phyloP scores from a whole-genome alignment of 2,888 invertebrate species.

The Drosophila multiciliata region DNA sequence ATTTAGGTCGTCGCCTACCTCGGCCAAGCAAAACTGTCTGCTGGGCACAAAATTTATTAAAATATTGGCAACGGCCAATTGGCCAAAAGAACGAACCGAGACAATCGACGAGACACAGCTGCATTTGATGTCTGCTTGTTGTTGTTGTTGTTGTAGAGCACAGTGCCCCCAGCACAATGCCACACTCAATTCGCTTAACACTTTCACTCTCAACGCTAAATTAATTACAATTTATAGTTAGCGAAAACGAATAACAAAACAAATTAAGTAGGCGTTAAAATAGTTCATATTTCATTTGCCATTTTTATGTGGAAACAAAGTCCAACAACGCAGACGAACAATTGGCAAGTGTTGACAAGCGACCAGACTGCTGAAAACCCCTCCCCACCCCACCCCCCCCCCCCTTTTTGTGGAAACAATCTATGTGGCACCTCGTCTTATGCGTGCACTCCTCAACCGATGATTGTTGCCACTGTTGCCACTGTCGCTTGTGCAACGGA shows the following conservation, averaged over 20 bases:
- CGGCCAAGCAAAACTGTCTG: conserved; percentile 48
- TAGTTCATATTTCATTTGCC: conserved; percentile 83
- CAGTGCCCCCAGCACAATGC: conserved; percentile 1
- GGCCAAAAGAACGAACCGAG: not conserved
- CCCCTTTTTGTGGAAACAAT: not conserved
- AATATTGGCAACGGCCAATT: conserved; percentile 55
- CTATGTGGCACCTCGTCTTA: conserved; percentile 39
- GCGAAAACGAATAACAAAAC: conserved; percentile 63
- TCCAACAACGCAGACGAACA: conserved; percentile 71
- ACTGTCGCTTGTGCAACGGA: conserved; percentile 18
- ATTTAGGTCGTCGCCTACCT: conserved; percentile 76
- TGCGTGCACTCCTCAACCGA: conserved; percentile 44
- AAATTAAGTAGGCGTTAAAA: conserved; percentile 85
- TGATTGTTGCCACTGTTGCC: conserved; percentile 11
- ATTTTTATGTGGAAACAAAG: conserved; percentile 68
- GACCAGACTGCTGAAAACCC: conserved; percentile 12
- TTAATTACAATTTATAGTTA: conserved; percentile 78
- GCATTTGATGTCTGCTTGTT: conserved; percentile 55
- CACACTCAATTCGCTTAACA: conserved; percentile 62
- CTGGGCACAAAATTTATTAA: conserved; percentile 67
- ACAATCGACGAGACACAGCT: conserved; percentile 60
- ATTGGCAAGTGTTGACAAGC: conserved; percentile 79
- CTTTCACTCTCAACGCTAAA: conserved; percentile 79
- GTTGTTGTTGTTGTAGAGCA: not conserved
- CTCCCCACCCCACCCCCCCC: not conserved